A percentile compares a stretch with the other conserved stretches of the same genome.
Evolutionary conservation across 2,113 vertebrate species (phyloP).

Genomic region (Nothobranchius furzeri): DNA sequence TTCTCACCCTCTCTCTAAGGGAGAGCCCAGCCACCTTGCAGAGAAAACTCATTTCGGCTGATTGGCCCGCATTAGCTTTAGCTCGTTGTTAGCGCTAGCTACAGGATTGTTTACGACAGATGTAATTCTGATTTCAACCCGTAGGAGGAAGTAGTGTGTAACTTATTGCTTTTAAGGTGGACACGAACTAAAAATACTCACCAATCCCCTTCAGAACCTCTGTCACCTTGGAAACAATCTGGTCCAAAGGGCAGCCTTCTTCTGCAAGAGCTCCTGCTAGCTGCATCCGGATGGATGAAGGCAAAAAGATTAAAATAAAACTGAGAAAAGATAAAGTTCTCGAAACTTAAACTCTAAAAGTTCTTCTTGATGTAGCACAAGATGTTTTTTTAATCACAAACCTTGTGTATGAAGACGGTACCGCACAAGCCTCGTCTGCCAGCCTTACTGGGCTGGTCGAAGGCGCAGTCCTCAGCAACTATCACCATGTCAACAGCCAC

Average conservation of each 20-base stretch:
- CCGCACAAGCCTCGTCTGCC: slow-evolving; percentile 91
- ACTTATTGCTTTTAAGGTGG: no score
- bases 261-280: slow-evolving; percentile 91
- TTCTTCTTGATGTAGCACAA: no score
- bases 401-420: slow-evolving; percentile 92
- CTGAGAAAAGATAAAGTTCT: background rate
- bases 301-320: background rate
- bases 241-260: slow-evolving; percentile 81
- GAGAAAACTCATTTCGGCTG: no score
- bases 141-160: no score
- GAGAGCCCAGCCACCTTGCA: no score
- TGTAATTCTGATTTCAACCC: no score
- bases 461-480: slow-evolving; percentile 91
- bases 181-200: slow-evolving; percentile 48
- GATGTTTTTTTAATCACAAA: slow-evolving; percentile 31
- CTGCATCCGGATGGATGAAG: slow-evolving; percentile 62
- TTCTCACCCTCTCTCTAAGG: no score
- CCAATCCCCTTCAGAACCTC: slow-evolving; percentile 78
- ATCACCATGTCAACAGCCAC: slow-evolving; percentile 85
- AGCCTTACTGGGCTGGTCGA: slow-evolving; percentile 82
- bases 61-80: no score
- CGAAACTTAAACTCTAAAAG: background rate
- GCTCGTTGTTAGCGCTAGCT: no score
- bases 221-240: slow-evolving; percentile 79
- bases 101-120: no score